These are phyloP conservation scores for Heliconius ismenius DNA, from an alignment of 2,888 invertebrate genomes.

Conservation along the genomic window DNA sequence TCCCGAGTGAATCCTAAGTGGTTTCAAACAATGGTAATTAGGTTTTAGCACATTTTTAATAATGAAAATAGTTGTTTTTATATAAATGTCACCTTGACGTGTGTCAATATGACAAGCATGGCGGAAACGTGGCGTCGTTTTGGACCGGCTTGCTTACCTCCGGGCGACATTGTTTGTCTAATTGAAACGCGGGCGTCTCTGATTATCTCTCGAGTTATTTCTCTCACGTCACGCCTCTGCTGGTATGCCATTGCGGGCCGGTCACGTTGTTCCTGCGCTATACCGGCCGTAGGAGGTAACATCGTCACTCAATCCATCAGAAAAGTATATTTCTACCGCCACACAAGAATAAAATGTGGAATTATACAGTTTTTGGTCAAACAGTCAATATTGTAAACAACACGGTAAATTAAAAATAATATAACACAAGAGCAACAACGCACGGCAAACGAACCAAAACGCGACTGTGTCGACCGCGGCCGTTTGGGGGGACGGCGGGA, in stretches of 20 bases:
- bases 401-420: conserved; percentile 59
- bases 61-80: conserved; percentile 71
- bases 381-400: conserved; percentile 45
- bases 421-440: conserved; percentile 54
- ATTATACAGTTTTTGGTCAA: conserved; percentile 32
- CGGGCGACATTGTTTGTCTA: conserved; percentile 75
- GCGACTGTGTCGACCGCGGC: conserved; percentile 65
- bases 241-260: conserved; percentile 78
- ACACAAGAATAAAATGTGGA: conserved; percentile 32
- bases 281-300: conserved; percentile 79
- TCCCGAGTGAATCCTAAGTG: conserved; percentile 45
- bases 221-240: conserved; percentile 75
- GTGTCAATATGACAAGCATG: conserved; percentile 81
- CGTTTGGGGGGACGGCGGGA: conserved; percentile 72
- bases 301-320: conserved; percentile 77
- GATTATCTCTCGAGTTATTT: conserved; percentile 75
- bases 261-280: conserved; percentile 75
- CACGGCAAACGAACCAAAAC: conserved; percentile 70
- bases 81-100: conserved; percentile 81
- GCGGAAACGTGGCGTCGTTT: conserved; percentile 81
- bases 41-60: conserved; percentile 54
- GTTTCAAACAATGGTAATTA: conserved; percentile 44
- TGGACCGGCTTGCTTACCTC: conserved; percentile 66
- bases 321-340: conserved; percentile 46
- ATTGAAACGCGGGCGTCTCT: conserved; percentile 72